Evolutionary conservation across 2,113 vertebrate genomes (phyloP), one percentile per base, ranked within the genome.

Genomic region (Sapajus apella): DNA sequence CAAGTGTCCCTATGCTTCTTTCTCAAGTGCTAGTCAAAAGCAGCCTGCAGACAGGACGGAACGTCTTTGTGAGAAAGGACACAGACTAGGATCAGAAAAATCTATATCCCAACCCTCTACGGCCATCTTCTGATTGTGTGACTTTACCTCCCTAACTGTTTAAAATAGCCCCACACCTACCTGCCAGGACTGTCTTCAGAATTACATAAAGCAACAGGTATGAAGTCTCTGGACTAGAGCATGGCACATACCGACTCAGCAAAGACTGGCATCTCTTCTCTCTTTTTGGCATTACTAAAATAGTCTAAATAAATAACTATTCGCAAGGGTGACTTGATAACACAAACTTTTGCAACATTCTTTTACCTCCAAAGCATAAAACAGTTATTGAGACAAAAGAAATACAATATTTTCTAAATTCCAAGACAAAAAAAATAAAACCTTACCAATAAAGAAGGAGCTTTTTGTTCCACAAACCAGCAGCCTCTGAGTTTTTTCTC

Each of bases 341-440:
- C 0, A n/a, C 0, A 3, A 18, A 32, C 14, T 0, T 9, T 1
- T 0, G 8, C n/a, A 5, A 5, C 2, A 3, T 16, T 11, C 37
- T 56, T 16, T 40, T 2, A 12, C 43, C 58, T n/a, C 37, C 40
- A 5, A 23, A 52, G 35, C 43, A 3, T 4, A 21, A 20, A 8
- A 23, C 37, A 0, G 43, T 21, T 12, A 17, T 3, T 7, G 43
- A 10, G 21, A 73, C 55, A 14, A 21, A 18, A 77, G 45, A 50
- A 37, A 55, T 1, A 1, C 27, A 0, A 0, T 8, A 1, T 20
- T 27, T 90, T 40, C 82, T 45, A 52, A 10, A 43, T 40, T 5
- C 17, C 25, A 56, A 52, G 85, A 50, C 1, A 5, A 86, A 66
- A n/a, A 7, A 80, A 58, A 32, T 12, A 23, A 52, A 66, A 37